Base-by-base conservation (phyloP, 2,113 vertebrate species). In the Neotoma lepida region DNA sequence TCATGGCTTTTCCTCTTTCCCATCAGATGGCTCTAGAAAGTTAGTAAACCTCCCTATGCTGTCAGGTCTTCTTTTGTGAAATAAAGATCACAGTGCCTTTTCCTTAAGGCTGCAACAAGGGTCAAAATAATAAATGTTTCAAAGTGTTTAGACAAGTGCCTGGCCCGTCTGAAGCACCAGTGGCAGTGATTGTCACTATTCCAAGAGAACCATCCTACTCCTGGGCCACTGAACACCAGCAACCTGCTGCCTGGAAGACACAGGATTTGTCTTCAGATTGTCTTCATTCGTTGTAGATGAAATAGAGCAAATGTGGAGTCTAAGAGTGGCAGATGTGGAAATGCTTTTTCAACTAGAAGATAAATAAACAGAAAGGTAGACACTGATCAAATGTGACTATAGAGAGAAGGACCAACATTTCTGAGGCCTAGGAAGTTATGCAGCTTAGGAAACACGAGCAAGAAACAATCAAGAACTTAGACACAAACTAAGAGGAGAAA, bases 51-150 rank as follows among this genome's bases (percentile, higher is more conserved):
- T 89, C 56, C 71, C 15, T 41, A 14, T 66, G 44, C 15, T 9
- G 88, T 66, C 1, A 22, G 51, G 74, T 63, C 5, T 81, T 66
- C 30, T 89, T 84, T 73, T 82, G 91, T 86, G 77, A 94, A 94
- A 63, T 94, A 88, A 54, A 9, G 90, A 77, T 56, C 54, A 70
- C 41, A 76, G 54, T n/a, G 54, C 14, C 26, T 90, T 96, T 33
- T 90, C 78, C 77, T 56, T 24, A 89, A 1, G 9, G 35, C n/a
- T 85, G 13, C 5, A 46, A n/a, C 18, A 61, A 85, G 26, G 63
- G 94, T 56, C 93, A 86, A 89, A 76, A 90, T 44, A 92, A 20
- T 82, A 63, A 90, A 81, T 63, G 74, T 90, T 92, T 96, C 26
- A 82, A 64, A 54, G 51, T 74, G 44, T n/a, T 91, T 58, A 81